Conservation (phyloP, 2,888 invertebrate genomes). For the Acronicta alni region DNA sequence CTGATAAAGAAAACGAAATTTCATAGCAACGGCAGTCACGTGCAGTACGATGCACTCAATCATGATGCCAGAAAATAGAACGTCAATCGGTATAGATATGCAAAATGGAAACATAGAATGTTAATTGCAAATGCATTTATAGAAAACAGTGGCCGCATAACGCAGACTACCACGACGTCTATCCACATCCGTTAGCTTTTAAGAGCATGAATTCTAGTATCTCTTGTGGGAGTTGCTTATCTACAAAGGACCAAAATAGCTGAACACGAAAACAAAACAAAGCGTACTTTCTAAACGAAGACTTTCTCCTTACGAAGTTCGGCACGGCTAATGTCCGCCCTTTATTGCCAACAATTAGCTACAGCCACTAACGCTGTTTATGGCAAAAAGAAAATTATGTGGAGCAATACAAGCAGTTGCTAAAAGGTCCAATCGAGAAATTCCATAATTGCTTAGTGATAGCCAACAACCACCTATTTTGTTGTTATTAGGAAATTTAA, state of each 20-base stretch:
- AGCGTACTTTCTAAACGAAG: constrained; percentile 80
- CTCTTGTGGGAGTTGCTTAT: constrained; percentile 65
- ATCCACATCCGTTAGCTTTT: constrained; percentile 46
- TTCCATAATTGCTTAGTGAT: constrained; percentile 43
- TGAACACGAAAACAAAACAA: constrained; percentile 79
- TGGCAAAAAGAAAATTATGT: constrained; percentile 56
- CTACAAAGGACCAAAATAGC: constrained; percentile 69
- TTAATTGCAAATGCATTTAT: constrained; percentile 75
- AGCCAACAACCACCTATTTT: constrained; percentile 27
- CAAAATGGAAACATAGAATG: constrained; percentile 74
- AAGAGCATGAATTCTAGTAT: constrained; percentile 55
- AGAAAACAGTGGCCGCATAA: constrained; percentile 64
- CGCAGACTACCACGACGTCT: constrained; percentile 62
- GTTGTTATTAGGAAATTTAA: constrained; percentile 32
- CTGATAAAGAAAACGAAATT: constrained; percentile 65
- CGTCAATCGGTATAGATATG: constrained; percentile 73
- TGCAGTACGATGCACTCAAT: constrained; percentile 63
- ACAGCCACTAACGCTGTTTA: constrained; percentile 62
- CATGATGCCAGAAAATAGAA: constrained; percentile 68
- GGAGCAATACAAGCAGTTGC: constrained; percentile 37
- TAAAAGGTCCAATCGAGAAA: constrained; percentile 40
- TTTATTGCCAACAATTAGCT: constrained; percentile 74
- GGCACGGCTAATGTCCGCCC: constrained; percentile 73
- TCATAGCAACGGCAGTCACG: constrained; percentile 64
- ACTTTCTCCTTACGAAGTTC: constrained; percentile 80